A percentile compares a stretch with the other conserved stretches of the same genome.
phyloP scores from a whole-genome alignment of 2,888 invertebrate species.

The Aphidoletes aphidimyza region DNA sequence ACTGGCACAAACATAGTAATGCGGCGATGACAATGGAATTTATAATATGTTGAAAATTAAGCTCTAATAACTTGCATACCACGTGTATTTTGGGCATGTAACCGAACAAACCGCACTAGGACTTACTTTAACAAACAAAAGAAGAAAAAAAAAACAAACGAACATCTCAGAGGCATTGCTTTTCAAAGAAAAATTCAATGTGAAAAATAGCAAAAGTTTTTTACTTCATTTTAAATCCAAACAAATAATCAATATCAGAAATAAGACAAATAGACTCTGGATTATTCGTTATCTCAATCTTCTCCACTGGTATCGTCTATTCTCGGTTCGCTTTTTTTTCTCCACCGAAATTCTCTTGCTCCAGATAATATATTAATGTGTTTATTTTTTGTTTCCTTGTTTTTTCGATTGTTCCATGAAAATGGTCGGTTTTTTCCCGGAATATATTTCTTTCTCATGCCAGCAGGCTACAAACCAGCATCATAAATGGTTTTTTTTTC shows the following conservation, averaged over 20 bases:
- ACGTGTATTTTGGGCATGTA: no score
- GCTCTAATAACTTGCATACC: not conserved
- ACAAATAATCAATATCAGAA: not conserved
- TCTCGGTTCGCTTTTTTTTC: not conserved
- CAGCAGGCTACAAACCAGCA: not conserved
- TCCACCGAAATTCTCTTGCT: not conserved
- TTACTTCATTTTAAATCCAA: no score
- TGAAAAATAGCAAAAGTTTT: no score
- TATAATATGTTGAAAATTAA: not conserved
- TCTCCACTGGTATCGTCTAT: not conserved
- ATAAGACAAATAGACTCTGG: not conserved
- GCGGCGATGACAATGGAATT: not conserved
- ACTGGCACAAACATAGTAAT: not conserved
- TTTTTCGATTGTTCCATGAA: not conserved
- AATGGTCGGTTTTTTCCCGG: no score
- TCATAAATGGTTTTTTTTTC: not conserved
- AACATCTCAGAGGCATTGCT: no score
- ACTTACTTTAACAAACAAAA: no score
- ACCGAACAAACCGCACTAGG: no score
- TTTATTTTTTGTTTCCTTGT: not conserved
- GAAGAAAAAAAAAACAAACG: no score
- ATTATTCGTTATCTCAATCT: not conserved
- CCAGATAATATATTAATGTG: not conserved
- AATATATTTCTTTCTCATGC: not conserved
- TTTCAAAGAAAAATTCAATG: no score